A percentile compares a stretch with the other conserved stretches of the same genome.
phyloP scores from a whole-genome alignment of 2,797 vertebrate species.

The Karalla daura region DNA sequence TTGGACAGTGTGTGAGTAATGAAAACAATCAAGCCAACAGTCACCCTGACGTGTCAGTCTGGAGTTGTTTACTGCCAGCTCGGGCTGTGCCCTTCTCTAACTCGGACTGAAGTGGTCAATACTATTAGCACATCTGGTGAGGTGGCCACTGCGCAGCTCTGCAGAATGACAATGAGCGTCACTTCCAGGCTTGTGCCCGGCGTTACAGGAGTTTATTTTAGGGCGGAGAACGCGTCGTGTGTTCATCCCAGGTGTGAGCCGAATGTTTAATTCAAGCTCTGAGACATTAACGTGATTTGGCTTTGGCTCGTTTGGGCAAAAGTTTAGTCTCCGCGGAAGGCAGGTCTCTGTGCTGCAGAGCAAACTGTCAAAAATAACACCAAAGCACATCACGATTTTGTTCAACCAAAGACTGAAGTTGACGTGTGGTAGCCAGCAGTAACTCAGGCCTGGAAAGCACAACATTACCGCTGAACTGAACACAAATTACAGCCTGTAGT shows the following conservation, averaged over 20 bases:
- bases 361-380: neutral
- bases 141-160: slow-evolving; percentile 25
- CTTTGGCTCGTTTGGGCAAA: neutral
- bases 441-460: neutral
- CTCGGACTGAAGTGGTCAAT: slow-evolving; percentile 69
- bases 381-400: neutral
- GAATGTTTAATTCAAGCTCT: neutral
- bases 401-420: neutral
- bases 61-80: slow-evolving; percentile 71
- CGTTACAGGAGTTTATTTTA: neutral
- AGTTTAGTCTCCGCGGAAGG: too few relatives aligned
- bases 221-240: neutral
- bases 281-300: neutral
- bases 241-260: neutral
- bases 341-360: neutral
- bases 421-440: neutral
- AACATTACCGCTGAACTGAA: neutral
- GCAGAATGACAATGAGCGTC: slow-evolving; percentile 1
- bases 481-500: neutral
- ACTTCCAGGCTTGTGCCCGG: neutral
- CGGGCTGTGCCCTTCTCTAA: slow-evolving; percentile 64
- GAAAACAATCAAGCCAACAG: slow-evolving; percentile 64
- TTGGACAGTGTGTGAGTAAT: slow-evolving; percentile 68
- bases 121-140: slow-evolving; percentile 60
- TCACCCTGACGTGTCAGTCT: slow-evolving; percentile 66